Conservation (phyloP, 23 tunicate genomes). For the Botrylloides violaceus region DNA sequence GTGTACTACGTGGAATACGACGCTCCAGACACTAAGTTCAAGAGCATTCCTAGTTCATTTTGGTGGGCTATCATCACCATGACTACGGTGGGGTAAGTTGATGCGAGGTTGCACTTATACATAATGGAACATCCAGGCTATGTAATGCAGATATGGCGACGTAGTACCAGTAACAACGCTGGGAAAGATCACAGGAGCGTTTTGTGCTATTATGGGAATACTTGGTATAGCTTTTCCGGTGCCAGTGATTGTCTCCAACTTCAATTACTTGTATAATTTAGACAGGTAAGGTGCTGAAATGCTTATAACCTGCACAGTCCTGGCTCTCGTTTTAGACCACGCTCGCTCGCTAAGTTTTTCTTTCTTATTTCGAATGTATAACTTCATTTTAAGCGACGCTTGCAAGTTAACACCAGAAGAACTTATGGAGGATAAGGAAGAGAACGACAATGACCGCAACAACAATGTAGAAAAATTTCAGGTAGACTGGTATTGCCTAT, state of each 20-base stretch:
- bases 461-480: constrained; percentile 35
- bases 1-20: constrained; percentile 87
- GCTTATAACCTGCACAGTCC: neutral
- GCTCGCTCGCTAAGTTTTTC: too few species aligned
- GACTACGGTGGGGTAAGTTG: constrained; percentile 97
- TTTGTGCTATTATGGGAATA: constrained; percentile 94
- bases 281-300: constrained; percentile 67
- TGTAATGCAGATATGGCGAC: constrained; percentile 63
- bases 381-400: constrained; percentile 32
- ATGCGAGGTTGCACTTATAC: neutral
- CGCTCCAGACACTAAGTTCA: constrained; percentile 49
- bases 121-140: neutral
- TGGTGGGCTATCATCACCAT: constrained; percentile 99
- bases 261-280: constrained; percentile 88
- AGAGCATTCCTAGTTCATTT: constrained; percentile 81
- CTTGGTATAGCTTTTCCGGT: constrained; percentile 97
- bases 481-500: neutral
- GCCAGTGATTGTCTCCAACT: constrained; percentile 96
- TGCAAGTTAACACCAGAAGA: constrained; percentile 58
- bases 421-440: constrained; percentile 35
- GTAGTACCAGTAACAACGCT: constrained; percentile 62
- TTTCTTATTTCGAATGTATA: too few species aligned
- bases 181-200: constrained; percentile 86
- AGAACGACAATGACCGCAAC: constrained; percentile 16
- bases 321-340: neutral